Conservation (phyloP, 1,140 invertebrate species). For the Andrena cerasifolii region DNA sequence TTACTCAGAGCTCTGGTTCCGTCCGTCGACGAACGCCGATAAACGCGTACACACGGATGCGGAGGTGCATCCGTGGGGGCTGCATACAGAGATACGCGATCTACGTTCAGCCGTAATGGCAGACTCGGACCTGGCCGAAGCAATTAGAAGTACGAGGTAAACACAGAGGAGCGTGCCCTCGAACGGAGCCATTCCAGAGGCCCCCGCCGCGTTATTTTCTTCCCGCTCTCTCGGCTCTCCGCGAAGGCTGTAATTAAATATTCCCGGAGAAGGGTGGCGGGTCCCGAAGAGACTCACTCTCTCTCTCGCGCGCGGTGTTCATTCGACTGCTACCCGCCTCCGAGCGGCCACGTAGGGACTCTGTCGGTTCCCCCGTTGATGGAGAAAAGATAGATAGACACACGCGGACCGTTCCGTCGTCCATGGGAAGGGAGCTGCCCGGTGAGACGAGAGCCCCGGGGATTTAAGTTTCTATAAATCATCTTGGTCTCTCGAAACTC, state of each 20-base stretch:
- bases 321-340: slow-evolving; percentile 7
- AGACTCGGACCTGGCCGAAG: slow-evolving; percentile 69
- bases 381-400: slow-evolving; percentile 64
- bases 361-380: slow-evolving; percentile 41
- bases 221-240: slow-evolving; percentile 51
- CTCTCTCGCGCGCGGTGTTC: slow-evolving; percentile 45
- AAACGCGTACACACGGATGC: slow-evolving; percentile 20
- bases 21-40: slow-evolving; percentile 23
- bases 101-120: slow-evolving; percentile 72
- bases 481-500: slow-evolving; percentile 77
- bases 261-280: slow-evolving; percentile 61
- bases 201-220: slow-evolving; percentile 73
- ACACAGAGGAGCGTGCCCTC: slow-evolving; percentile 74
- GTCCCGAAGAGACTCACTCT: slow-evolving; percentile 37
- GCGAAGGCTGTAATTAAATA: slow-evolving; percentile 78
- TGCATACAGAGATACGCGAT: slow-evolving; percentile 65
- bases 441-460: slow-evolving; percentile 65
- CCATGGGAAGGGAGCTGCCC: slow-evolving; percentile 39
- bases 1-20: slow-evolving; percentile 60
- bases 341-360: slow-evolving; percentile 10
- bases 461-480: slow-evolving; percentile 82
- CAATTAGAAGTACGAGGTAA: slow-evolving; percentile 82
- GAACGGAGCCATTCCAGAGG: slow-evolving; percentile 60
- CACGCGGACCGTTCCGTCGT: slow-evolving; percentile 47
- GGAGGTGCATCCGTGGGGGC: slow-evolving; percentile 21